These are phyloP conservation scores for Tubulanus polymorphus DNA, from an alignment of 2,888 invertebrate species.

Conservation along the genomic window DNA sequence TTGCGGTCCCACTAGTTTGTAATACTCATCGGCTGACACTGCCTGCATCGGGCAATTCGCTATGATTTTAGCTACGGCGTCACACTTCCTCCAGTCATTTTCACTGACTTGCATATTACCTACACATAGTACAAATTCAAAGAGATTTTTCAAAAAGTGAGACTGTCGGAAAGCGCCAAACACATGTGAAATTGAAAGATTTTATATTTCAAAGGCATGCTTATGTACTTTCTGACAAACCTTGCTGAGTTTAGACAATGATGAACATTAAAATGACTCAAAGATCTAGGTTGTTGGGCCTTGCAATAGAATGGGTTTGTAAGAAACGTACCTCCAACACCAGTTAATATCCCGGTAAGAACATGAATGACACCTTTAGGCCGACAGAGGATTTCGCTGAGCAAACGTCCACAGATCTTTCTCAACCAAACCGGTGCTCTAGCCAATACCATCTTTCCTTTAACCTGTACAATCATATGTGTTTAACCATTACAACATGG, in stretches of 20 bases:
- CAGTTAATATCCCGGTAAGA: slow-evolving; percentile 64
- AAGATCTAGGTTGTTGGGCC: not conserved
- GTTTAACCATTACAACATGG: no score
- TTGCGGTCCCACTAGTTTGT: slow-evolving; percentile 37
- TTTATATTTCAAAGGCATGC: no score
- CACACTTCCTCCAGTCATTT: slow-evolving; percentile 65
- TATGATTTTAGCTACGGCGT: slow-evolving; percentile 65
- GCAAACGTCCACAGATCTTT: slow-evolving; percentile 60
- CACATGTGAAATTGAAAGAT: no score
- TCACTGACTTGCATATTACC: slow-evolving; percentile 9
- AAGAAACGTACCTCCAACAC: slow-evolving; percentile 39
- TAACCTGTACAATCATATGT: no score
- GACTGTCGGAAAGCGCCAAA: no score
- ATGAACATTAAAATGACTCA: slow-evolving; percentile 3
- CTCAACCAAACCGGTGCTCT: slow-evolving; percentile 63
- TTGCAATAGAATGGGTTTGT: not conserved
- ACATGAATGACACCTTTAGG: slow-evolving; percentile 65
- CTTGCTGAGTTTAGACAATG: not conserved
- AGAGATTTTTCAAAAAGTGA: no score
- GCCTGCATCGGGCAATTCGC: slow-evolving; percentile 48
- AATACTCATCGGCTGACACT: slow-evolving; percentile 32
- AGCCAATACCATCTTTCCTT: slow-evolving; percentile 7
- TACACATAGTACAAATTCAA: no score
- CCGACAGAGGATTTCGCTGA: slow-evolving; percentile 61
- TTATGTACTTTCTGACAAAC: not conserved